Conservation (phyloP, 2,888 invertebrate species). For the Malthinus seriepunctatus region DNA sequence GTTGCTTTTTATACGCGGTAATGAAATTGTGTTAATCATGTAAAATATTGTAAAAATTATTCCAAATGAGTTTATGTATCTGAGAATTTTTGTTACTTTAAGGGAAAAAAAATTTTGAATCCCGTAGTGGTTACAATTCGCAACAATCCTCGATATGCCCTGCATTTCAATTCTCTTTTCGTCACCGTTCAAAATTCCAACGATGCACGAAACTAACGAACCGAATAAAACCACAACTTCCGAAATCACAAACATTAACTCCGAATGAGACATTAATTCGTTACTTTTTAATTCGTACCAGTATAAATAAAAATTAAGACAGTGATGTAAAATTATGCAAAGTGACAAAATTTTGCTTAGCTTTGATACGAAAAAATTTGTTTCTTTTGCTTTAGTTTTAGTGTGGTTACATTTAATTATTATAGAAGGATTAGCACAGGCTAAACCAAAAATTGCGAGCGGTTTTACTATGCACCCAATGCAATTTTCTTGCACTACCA, state of each 20-base stretch:
- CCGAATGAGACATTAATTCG: background rate
- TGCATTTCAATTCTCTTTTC: background rate
- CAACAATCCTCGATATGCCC: background rate
- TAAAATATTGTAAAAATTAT: too few relatives aligned
- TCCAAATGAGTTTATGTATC: too few relatives aligned
- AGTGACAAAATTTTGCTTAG: background rate
- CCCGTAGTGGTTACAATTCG: background rate
- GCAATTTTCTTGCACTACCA: background rate
- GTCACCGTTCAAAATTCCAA: background rate
- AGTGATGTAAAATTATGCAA: background rate
- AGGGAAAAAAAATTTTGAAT: background rate
- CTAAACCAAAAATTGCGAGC: background rate
- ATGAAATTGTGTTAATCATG: too few relatives aligned
- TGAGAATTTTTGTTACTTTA: background rate
- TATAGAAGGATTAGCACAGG: background rate
- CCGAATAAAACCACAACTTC: background rate
- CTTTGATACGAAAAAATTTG: background rate
- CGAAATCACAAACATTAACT: background rate
- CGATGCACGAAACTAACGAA: background rate
- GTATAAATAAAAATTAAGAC: background rate
- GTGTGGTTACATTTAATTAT: background rate
- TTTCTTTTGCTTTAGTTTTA: background rate
- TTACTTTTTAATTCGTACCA: background rate
- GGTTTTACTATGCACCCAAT: background rate
- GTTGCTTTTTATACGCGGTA: too few relatives aligned